Evolutionary conservation across 2,113 vertebrate species (phyloP).

Genomic region (Oreochromis aureus): DNA sequence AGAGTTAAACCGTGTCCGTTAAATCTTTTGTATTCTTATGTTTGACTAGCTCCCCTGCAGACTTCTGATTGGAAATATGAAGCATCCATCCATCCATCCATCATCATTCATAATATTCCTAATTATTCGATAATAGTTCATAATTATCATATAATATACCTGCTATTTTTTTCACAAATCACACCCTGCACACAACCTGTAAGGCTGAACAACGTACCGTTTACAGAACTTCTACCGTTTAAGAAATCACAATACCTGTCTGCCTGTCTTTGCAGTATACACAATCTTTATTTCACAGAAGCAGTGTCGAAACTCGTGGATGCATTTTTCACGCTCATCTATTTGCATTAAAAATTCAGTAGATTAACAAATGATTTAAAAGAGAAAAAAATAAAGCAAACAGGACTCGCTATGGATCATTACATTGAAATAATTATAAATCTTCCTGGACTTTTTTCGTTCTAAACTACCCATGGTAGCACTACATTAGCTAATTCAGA

Average conservation of each 20-base stretch:
- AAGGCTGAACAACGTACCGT: background rate
- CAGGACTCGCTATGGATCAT: background rate
- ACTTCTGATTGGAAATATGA: background rate
- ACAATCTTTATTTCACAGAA: background rate
- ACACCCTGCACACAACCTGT: background rate
- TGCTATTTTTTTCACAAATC: background rate
- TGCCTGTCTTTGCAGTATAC: background rate
- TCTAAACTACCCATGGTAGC: background rate
- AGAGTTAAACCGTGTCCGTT: background rate
- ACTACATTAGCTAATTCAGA: background rate
- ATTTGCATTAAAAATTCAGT: slow-evolving; percentile 35
- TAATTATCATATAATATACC: background rate
- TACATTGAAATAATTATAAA: background rate
- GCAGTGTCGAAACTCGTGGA: background rate
- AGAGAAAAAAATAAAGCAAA: background rate
- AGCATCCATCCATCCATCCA: background rate
- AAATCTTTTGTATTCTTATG: background rate
- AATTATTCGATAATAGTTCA: background rate
- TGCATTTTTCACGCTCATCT: slow-evolving; percentile 32
- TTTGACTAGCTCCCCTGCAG: background rate
- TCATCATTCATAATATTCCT: background rate
- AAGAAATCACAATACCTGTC: background rate
- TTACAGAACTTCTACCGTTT: background rate
- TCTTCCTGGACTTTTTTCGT: background rate
- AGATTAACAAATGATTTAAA: slow-evolving; percentile 16